These are phyloP conservation scores for Thalassaphorura encarpata DNA, from an alignment of 1,140 invertebrate genomes.

Conservation along the genomic window DNA sequence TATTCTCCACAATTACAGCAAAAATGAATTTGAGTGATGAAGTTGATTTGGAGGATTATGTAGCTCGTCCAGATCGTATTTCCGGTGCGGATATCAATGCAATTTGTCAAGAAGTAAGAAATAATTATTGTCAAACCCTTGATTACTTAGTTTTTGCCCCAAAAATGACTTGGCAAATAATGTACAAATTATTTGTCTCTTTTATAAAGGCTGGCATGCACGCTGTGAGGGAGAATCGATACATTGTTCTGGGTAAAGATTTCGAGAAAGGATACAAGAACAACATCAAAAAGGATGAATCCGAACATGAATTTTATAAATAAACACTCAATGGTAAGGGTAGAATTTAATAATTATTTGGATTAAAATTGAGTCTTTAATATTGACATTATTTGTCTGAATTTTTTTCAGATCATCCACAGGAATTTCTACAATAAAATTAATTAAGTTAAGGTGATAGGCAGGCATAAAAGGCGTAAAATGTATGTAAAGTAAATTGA, in stretches of 20 bases:
- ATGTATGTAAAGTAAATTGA: too few species aligned
- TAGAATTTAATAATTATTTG: too few species aligned
- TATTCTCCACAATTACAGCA: slow-evolving; percentile 95
- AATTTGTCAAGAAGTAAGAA: slow-evolving; percentile 93
- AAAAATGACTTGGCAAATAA: not conserved
- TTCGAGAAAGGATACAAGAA: slow-evolving; percentile 99
- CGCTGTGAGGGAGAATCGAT: slow-evolving; percentile 96
- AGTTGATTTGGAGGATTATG: slow-evolving; percentile 98
- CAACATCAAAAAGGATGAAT: slow-evolving; percentile 99
- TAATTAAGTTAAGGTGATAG: too few species aligned
- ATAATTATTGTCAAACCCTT: too few species aligned
- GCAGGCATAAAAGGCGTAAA: too few species aligned
- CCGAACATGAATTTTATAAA: slow-evolving; percentile 99
- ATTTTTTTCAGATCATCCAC: too few species aligned
- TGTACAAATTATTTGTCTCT: not conserved
- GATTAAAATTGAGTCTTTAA: too few species aligned
- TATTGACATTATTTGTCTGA: too few species aligned
- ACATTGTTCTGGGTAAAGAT: slow-evolving; percentile 96
- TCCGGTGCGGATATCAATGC: slow-evolving; percentile 99
- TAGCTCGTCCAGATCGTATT: slow-evolving; percentile 94
- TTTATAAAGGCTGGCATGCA: slow-evolving; percentile 67
- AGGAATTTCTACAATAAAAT: too few species aligned
- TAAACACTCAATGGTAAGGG: too few species aligned
- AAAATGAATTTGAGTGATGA: slow-evolving; percentile 99
- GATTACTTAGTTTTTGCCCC: slow-evolving; percentile 2